phyloP scores from a whole-genome alignment of 2,797 vertebrate genomes.

The Onychomys leucogaster region DNA sequence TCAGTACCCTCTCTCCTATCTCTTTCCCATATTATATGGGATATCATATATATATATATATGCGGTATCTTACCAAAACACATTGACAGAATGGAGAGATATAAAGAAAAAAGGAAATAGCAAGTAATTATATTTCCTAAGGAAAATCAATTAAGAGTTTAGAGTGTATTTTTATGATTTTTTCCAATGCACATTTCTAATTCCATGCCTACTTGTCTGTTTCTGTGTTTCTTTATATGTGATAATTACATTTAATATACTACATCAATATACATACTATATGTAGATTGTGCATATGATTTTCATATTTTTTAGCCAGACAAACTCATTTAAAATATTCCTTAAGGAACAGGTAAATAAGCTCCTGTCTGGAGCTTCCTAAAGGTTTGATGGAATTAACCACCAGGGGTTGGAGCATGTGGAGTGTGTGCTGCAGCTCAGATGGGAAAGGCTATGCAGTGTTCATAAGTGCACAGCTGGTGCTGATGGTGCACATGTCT shows the following conservation, averaged over 20 bases:
- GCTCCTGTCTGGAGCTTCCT: background rate
- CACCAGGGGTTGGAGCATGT: background rate
- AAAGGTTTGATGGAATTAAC: slow-evolving; percentile 5
- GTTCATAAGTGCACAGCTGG: background rate
- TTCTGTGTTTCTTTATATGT: background rate
- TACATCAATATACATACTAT: background rate
- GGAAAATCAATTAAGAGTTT: slow-evolving; percentile 12
- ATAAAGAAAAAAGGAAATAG: slow-evolving; percentile 17
- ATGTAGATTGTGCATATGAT: background rate
- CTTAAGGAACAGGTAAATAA: slow-evolving; percentile 17
- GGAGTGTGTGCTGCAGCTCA: background rate
- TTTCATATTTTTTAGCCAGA: background rate
- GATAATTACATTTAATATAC: slow-evolving; percentile 4
- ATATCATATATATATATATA: background rate
- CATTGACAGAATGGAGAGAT: background rate
- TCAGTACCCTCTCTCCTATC: background rate
- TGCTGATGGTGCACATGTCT: background rate
- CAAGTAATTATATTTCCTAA: slow-evolving; percentile 44
- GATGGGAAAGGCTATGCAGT: background rate
- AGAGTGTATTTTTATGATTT: background rate
- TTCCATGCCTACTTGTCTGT: background rate
- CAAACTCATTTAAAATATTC: slow-evolving; percentile 3
- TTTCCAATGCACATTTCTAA: background rate
- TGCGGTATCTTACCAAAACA: background rate
- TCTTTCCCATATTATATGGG: background rate